Evolutionary conservation across 2,797 vertebrate species (phyloP), one percentile per base, ranked within the genome.

Genomic region (Valencia hispanica): DNA sequence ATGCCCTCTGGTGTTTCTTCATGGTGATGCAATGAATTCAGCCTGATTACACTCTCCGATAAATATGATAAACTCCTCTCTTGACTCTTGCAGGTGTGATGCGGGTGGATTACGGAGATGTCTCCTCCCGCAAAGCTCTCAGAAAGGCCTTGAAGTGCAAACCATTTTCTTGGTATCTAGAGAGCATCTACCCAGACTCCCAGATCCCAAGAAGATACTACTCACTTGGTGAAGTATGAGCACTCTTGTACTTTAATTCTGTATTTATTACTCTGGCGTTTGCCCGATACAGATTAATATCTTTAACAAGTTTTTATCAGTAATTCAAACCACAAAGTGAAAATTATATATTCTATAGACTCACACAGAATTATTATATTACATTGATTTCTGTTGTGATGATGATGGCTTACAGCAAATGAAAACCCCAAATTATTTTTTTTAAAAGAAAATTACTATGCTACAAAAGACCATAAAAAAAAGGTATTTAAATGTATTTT

Each of bases 91-190:
- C 93, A 99, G 98, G 98, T 48, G 97, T 99, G 79, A 97, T 98
- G 86, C 97, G 97, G 84, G 98, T 99, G 89, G 98, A 99, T 93
- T 99, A 99, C 0, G 98, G 97, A 2, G 97, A 99, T 2, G 95
- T 99, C 6, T 97, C 97, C 0, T 93, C 96, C 53, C 96, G 98
- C 65, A 99, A 97, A 87, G 94, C 95, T 11, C 94, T 99, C 10
- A 94, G 97, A 43, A 96, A 97, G 79, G 95, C 95, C 68, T 93
- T 99, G 86, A 95, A 95, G 84, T 99, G 98, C 91, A 97, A 96
- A 85, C 97, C 97, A 0, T 99, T 99, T 90, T 97, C 98, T 5
- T 99, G 98, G 98, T 99, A 99, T 94, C 94, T 99, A 79, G 98
- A 99, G 91, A 97, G 97, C 90, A 94, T 99, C 88, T 99, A 99